A percentile compares a stretch with the other conserved stretches of the same genome.
Conservation (phyloP, 2,797 vertebrate species). For the Pogonophryne albipinna region DNA sequence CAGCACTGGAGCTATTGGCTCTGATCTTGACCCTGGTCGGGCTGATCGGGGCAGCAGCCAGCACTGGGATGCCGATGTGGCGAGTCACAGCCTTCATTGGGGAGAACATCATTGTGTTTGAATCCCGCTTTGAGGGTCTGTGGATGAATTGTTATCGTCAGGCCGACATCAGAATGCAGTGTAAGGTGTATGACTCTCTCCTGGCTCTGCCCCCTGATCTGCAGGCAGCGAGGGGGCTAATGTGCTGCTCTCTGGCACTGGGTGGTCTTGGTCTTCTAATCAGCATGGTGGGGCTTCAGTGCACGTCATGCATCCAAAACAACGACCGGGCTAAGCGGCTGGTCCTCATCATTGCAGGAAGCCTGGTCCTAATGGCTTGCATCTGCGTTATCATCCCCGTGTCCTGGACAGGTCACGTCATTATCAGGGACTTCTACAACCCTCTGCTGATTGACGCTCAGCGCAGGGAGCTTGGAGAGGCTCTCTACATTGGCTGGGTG, state of each 20-base stretch:
- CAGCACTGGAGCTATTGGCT: slow-evolving; percentile 86
- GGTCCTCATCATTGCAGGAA: slow-evolving; percentile 87
- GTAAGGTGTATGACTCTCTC: slow-evolving; percentile 91
- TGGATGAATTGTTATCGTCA: slow-evolving; percentile 95
- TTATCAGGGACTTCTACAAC: slow-evolving; percentile 92
- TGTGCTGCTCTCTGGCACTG: slow-evolving; percentile 87
- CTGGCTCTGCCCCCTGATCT: slow-evolving; percentile 88
- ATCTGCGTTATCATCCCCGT: slow-evolving; percentile 89
- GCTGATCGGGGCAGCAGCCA: slow-evolving; percentile 86
- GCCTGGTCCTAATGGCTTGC: slow-evolving; percentile 85
- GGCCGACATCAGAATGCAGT: slow-evolving; percentile 90
- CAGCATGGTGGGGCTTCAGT: slow-evolving; percentile 87
- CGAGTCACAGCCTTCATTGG: slow-evolving; percentile 92
- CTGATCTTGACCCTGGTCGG: slow-evolving; percentile 87
- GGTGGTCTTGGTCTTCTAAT: slow-evolving; percentile 84
- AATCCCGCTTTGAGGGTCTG: slow-evolving; percentile 93
- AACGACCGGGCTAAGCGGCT: slow-evolving; percentile 77
- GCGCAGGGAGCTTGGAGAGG: slow-evolving; percentile 93
- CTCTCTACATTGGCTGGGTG: slow-evolving; percentile 94
- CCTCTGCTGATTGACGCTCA: slow-evolving; percentile 84
- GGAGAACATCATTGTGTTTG: slow-evolving; percentile 93
- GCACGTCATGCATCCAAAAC: slow-evolving; percentile 81
- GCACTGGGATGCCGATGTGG: slow-evolving; percentile 96
- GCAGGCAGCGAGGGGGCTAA: slow-evolving; percentile 91
- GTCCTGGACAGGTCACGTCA: slow-evolving; percentile 89